Evolutionary conservation across 2,113 vertebrate species (phyloP).

Genomic region (Fregata magnificens): DNA sequence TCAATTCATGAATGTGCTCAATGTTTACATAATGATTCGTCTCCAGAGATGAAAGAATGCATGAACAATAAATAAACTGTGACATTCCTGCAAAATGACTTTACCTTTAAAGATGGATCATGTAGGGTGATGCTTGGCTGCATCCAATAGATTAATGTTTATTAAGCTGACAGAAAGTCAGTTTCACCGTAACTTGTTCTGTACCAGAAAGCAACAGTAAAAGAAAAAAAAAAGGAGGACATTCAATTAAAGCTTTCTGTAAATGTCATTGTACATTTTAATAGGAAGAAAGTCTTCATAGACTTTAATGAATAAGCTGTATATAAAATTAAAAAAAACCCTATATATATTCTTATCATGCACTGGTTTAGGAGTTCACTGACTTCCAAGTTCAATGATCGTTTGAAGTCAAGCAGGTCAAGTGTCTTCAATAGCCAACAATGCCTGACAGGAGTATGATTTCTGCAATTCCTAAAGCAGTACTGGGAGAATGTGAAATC

Average conservation of each 20-base stretch:
- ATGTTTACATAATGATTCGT: slow-evolving; percentile 57
- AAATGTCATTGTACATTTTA: slow-evolving; percentile 4
- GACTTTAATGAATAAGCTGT: background rate
- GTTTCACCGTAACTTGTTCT: slow-evolving; percentile 63
- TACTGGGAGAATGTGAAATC: background rate
- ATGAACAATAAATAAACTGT: slow-evolving; percentile 65
- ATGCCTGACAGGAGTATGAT: background rate
- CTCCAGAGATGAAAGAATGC: slow-evolving; percentile 52
- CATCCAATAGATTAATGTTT: slow-evolving; percentile 73
- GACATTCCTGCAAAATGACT: slow-evolving; percentile 52
- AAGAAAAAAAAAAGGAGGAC: background rate
- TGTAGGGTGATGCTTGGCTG: slow-evolving; percentile 36
- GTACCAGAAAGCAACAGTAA: slow-evolving; percentile 50
- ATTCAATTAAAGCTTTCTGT: background rate
- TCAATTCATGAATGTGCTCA: slow-evolving; percentile 19
- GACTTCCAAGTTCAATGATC: background rate
- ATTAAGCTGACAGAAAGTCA: slow-evolving; percentile 76
- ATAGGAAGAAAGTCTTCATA: background rate
- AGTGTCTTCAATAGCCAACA: background rate
- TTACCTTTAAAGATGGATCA: slow-evolving; percentile 70
- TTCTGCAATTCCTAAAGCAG: background rate
- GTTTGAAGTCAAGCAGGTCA: background rate
- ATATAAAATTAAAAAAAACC: background rate
- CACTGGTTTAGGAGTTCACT: background rate
- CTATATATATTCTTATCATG: background rate